Base-by-base conservation (phyloP, 2,113 vertebrate genomes). In the Forbesichthys papilliferus region DNA sequence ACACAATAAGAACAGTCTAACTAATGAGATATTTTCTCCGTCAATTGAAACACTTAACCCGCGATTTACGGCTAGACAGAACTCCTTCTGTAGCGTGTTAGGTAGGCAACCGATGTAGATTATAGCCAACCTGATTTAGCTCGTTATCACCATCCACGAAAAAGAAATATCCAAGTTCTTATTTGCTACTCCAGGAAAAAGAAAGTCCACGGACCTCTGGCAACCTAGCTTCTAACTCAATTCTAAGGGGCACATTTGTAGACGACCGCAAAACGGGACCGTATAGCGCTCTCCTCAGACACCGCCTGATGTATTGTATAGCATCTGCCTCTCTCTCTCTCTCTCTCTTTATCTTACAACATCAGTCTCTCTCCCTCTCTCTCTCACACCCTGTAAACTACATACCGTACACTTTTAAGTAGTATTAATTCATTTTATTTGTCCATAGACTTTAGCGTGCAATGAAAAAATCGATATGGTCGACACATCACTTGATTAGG, bases 191-290 rank as follows among this genome's bases (percentile, higher is more conserved):
- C 71, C 74, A 49, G 47, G 68, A 47, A 4, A 64, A 79, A 81
- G 80, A 85, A 87, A 88, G 73, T 88, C 88, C 86, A 82, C 74
- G 81, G 74, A 64, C 72, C 84, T 80, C 81, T 76, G 71, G 71
- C 58, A 76, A 74, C 53, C 69, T 77, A 84, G 78, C 72, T 75
- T 18, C 62, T 70, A 4, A 57, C 56, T 27, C 73, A 71, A 66
- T 55, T 27, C 75, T 75, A 85, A 61, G 34, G 84, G 1, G 51
- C 68, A 67, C 67, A 42, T 27, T 27, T 27, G 61, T 62, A 83
- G 62, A 42, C 36, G 4, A 42, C 69, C 68, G 81, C 36, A 12
- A 46, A 72, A 65, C 16, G 49, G 62, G 77, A 74, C 74, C 3
- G 75, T 63, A 71, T 63, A 71, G 80, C 75, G 82, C 84, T 78